Evolutionary conservation across 2,888 invertebrate species (phyloP).

Genomic region (Andrena haemorrhoa): DNA sequence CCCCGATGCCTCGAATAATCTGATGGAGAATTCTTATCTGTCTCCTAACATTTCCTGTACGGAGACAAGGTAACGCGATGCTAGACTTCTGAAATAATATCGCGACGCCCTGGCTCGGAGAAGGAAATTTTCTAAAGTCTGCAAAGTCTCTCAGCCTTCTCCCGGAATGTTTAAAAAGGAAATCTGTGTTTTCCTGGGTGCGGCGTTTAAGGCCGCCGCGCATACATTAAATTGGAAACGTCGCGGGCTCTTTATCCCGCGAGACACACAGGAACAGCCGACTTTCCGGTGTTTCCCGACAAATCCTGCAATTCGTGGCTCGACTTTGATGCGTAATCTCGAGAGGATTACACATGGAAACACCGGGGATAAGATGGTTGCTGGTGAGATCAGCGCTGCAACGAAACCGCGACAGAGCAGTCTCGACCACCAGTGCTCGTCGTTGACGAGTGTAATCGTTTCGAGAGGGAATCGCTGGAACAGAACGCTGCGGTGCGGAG

Average conservation of each 20-base stretch:
- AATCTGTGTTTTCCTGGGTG: not conserved
- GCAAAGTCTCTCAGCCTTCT: not conserved
- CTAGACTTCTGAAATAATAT: not conserved
- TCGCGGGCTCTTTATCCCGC: not conserved
- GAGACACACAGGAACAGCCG: not conserved
- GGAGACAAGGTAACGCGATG: no score
- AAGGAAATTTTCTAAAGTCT: not conserved
- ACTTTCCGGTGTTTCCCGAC: not conserved
- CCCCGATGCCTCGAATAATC: not conserved
- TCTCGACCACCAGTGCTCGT: conserved; percentile 12
- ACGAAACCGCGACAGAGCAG: conserved; percentile 14
- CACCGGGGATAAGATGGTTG: conserved; percentile 6
- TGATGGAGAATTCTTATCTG: not conserved
- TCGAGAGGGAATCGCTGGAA: conserved; percentile 17
- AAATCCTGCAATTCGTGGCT: not conserved
- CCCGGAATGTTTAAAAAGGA: not conserved
- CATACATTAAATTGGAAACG: conserved; percentile 13
- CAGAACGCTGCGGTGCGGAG: no score
- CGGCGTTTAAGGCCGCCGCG: not conserved
- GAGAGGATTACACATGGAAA: conserved; percentile 20
- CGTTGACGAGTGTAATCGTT: conserved; percentile 50
- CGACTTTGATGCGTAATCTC: conserved; percentile 16
- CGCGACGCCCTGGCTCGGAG: not conserved
- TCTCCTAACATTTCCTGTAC: no score
- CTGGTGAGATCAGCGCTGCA: not conserved